Base-by-base conservation (phyloP, 2,113 vertebrate genomes). In the Pionites leucogaster region DNA sequence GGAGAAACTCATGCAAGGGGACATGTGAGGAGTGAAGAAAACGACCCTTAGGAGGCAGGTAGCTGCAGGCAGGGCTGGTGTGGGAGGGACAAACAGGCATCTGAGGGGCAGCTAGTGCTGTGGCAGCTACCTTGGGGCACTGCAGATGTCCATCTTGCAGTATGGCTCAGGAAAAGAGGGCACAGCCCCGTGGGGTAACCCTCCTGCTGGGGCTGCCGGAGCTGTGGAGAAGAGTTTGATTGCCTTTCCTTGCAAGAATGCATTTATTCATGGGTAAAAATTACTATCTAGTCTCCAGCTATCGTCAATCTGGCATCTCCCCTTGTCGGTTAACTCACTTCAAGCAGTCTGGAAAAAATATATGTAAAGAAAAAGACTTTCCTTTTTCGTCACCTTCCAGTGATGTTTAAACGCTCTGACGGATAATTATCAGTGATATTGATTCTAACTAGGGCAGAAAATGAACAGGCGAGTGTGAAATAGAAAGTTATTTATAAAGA, bases 371-470 rank as follows among this genome's bases (percentile, higher is more conserved):
- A 84, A 95, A 88, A 72, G 14, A 20, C 35, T 88, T 95, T 83
- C 70, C 57, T 41, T 55, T 84, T 93, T 97, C 78, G 52, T 88
- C 79, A 86, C 37, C 37, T 90, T 92, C 24, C 42, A 82, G 53
- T 79, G 91, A 93, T 86, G 63, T 84, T 74, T 65, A 68, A 96
- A 88, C 0, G 6, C 67, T 70, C 80, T 92, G 87, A 90, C 79
- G 90, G 82, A 92, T 89, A 90, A 90, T 96, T 93, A 91, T 74
- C 25, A 1, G 62, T 75, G 85, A 71, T 95, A 93, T 75, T 86
- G 91, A 96, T 93, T 94, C 78, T 83, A 92, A 69, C 47, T 79
- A 92, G 86, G 71, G 62, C 67, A 96, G 85, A 83, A 94, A 96
- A 96, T 31, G 37, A 92, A 90, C 74, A 94, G 93, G 91, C 88